Percentiles rank a stretch among this genome's conserved stretches.
These are phyloP conservation scores for Caenorhabditis elegans DNA, from an alignment of 1,140 invertebrate genomes.

Conservation along the genomic window WBcel235 BX284605.5:17063501-17064000, in stretches of 20 bases:
- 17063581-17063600: neutral
- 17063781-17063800: too few species aligned
- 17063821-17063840: too few species aligned
- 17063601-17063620: neutral
- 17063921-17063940: neutral
- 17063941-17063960: neutral
- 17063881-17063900: too few species aligned
- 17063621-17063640: neutral
- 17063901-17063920: too few species aligned
- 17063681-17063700: neutral
- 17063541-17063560: neutral
- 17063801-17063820: too few species aligned
- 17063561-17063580: neutral
- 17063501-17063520: neutral
- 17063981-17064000: neutral
- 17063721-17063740: too few species aligned
- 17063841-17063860: too few species aligned
- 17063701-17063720: neutral
- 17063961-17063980: neutral
- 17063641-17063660: neutral
- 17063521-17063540: neutral
- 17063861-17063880: too few species aligned
- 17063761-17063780: too few species aligned
- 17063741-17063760: too few species aligned
- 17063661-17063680: neutral